Evolutionary conservation across 2,888 invertebrate species (phyloP).

Genomic region (Torymus auratus): DNA sequence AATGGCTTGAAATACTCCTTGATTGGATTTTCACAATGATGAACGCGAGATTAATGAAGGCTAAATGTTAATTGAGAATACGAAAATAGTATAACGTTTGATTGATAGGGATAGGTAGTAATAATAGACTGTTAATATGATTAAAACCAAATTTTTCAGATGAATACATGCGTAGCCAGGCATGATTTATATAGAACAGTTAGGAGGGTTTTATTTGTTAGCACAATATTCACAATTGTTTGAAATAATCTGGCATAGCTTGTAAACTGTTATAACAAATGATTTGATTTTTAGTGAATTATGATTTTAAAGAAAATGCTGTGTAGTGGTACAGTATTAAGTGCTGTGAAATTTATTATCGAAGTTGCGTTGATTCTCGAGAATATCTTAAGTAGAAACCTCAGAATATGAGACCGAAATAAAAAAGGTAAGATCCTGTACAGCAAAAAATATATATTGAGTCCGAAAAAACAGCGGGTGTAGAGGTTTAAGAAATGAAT

Average conservation of each 20-base stretch:
- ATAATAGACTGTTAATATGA: no score
- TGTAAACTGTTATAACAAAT: not conserved
- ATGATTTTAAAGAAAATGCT: slow-evolving; percentile 10
- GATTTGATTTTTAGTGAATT: not conserved
- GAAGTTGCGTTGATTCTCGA: slow-evolving; percentile 6
- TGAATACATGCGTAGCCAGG: no score
- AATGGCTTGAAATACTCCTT: no score
- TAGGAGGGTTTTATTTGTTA: not conserved
- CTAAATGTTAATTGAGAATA: no score
- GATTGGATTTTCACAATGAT: no score
- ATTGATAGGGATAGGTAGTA: no score
- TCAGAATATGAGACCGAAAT: not conserved
- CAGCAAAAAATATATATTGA: not conserved
- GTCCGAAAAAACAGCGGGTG: not conserved
- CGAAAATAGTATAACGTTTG: no score
- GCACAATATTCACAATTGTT: not conserved
- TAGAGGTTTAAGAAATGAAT: not conserved
- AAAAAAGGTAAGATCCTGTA: not conserved
- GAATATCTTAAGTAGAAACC: slow-evolving; percentile 1
- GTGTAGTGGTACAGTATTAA: not conserved
- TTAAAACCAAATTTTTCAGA: no score
- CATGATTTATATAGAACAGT: no score
- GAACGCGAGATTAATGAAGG: no score
- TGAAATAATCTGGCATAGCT: no score
- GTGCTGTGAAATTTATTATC: slow-evolving; percentile 25